Evolutionary conservation across 2,888 invertebrate species (phyloP).

Genomic region (Rhingia rostrata): DNA sequence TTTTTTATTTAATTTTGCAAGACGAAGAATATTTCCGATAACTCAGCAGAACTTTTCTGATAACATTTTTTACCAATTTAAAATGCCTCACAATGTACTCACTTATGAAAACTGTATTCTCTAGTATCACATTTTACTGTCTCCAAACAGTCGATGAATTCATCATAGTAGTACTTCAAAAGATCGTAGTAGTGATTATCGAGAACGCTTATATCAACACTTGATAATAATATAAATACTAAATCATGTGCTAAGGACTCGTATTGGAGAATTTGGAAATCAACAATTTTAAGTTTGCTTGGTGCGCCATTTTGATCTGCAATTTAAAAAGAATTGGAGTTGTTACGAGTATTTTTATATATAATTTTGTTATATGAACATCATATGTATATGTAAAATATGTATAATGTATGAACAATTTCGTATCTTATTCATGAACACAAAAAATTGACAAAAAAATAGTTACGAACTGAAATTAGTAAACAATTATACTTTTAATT

Average conservation of each 20-base stretch:
- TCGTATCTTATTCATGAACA: no score
- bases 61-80: no score
- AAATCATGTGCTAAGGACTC: slow-evolving; percentile 84
- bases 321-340: slow-evolving; percentile 48
- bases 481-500: no score
- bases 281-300: slow-evolving; percentile 84
- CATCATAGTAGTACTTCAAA: slow-evolving; percentile 84
- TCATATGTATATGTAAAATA: no score
- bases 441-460: no score
- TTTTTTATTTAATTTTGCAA: no score
- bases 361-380: no score
- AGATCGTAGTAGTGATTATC: slow-evolving; percentile 84
- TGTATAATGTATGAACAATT: no score
- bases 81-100: slow-evolving; percentile 68
- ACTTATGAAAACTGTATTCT: slow-evolving; percentile 82
- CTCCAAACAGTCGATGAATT: slow-evolving; percentile 82
- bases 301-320: slow-evolving; percentile 80
- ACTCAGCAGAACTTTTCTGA: no score
- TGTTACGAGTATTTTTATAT: background rate
- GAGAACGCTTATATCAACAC: slow-evolving; percentile 83
- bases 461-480: no score
- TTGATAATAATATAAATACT: slow-evolving; percentile 85
- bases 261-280: slow-evolving; percentile 85
- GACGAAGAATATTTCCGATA: no score
- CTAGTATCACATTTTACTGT: slow-evolving; percentile 81